Evolutionary conservation across 2,888 invertebrate genomes (phyloP).

Genomic region (Cylloceria caligata): DNA sequence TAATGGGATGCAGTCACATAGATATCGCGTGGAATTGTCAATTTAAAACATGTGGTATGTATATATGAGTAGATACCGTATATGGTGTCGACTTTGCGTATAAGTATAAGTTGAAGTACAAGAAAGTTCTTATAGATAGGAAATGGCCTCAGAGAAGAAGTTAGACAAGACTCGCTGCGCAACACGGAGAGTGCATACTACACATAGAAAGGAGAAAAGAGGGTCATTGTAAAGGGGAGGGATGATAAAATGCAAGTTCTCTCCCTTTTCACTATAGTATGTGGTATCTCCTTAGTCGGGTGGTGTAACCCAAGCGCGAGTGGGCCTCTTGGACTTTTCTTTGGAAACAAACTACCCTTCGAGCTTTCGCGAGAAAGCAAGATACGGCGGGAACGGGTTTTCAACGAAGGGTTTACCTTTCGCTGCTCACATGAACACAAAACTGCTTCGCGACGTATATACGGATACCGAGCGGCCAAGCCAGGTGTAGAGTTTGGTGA

Average conservation of each 20-base stretch:
- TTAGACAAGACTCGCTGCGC: neutral
- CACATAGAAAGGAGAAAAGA: constrained; percentile 3
- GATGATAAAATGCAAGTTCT: constrained; percentile 33
- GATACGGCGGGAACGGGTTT: constrained; percentile 37
- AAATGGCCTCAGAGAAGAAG: constrained; percentile 30
- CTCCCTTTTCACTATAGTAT: constrained; percentile 15
- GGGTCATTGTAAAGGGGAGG: neutral
- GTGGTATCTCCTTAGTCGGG: constrained; percentile 35
- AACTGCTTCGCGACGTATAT: neutral
- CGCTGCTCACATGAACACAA: neutral
- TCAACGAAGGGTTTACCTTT: constrained; percentile 1
- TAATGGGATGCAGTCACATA: neutral
- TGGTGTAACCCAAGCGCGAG: neutral
- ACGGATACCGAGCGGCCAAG: neutral
- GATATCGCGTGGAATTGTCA: neutral
- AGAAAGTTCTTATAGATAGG: constrained; percentile 50
- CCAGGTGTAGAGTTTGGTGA: constrained; percentile 20
- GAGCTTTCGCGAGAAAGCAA: constrained; percentile 33
- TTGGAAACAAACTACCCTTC: constrained; percentile 42
- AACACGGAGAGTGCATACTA: constrained; percentile 6
- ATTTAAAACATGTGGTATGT: neutral
- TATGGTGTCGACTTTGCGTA: neutral
- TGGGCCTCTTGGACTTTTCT: constrained; percentile 20
- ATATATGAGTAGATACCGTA: neutral
- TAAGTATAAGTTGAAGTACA: constrained; percentile 8